A percentile compares a stretch with the other conserved stretches of the same genome.
phyloP scores from a whole-genome alignment of 2,797 vertebrate species.

The Fistularia commersonii region DNA sequence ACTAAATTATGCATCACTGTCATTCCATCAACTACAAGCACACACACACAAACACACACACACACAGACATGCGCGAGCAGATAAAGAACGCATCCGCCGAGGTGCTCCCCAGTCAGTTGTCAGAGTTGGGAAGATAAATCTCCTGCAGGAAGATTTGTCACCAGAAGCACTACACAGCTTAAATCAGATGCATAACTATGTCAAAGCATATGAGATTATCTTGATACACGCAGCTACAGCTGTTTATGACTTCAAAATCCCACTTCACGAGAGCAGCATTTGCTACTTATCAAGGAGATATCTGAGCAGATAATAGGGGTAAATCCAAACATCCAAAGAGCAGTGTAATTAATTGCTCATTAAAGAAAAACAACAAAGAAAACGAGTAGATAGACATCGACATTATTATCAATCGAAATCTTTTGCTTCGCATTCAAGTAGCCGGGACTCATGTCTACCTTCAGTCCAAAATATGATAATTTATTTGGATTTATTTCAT shows the following conservation, averaged over 20 bases:
- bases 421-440: too few species aligned
- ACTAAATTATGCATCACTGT: slow-evolving; percentile 78
- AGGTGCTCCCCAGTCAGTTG: slow-evolving; percentile 70
- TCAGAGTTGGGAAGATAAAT: slow-evolving; percentile 66
- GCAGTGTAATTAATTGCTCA: too few species aligned
- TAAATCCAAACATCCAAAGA: too few species aligned
- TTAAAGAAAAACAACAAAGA: slow-evolving; percentile 1
- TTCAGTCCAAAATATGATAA: too few species aligned
- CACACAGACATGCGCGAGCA: slow-evolving; percentile 31
- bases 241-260: slow-evolving; percentile 40
- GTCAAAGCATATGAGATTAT: slow-evolving; percentile 57
- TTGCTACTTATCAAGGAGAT: too few species aligned
- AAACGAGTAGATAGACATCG: not conserved
- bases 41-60: slow-evolving; percentile 67
- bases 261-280: slow-evolving; percentile 16
- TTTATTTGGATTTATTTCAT: too few species aligned
- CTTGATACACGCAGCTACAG: slow-evolving; percentile 44
- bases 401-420: too few species aligned
- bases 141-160: slow-evolving; percentile 61
- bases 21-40: slow-evolving; percentile 71
- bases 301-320: too few species aligned
- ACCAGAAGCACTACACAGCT: slow-evolving; percentile 53
- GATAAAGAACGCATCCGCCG: slow-evolving; percentile 66
- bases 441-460: too few species aligned
- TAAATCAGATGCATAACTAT: slow-evolving; percentile 55